phyloP scores from a whole-genome alignment of 2,888 invertebrate species.

The Suillia variegata region DNA sequence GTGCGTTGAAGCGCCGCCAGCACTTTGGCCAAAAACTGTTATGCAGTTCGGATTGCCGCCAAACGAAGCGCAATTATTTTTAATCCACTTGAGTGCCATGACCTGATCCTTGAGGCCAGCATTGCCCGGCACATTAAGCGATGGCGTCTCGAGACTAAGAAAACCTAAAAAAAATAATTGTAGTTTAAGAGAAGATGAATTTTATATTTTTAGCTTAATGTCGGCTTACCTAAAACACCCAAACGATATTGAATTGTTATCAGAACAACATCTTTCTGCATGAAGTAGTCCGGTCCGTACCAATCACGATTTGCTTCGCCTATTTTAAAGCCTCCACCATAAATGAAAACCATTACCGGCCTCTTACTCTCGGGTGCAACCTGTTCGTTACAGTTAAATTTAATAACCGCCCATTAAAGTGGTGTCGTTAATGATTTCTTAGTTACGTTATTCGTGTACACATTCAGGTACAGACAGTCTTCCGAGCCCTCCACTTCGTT shows the following conservation, averaged over 20 bases:
- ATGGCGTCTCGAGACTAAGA: constrained; percentile 60
- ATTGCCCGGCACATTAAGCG: constrained; percentile 63
- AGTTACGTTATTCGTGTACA: constrained; percentile 55
- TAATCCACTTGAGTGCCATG: constrained; percentile 64
- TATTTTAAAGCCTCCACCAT: constrained; percentile 62
- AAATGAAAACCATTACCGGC: constrained; percentile 63
- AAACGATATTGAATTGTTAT: constrained; percentile 63
- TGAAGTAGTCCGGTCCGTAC: constrained; percentile 62
- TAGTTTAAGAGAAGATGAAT: neutral
- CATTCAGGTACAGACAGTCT: constrained; percentile 65
- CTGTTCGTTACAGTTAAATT: constrained; percentile 27
- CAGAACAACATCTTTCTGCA: constrained; percentile 62
- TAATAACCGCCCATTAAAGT: too few species aligned
- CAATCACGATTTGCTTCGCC: constrained; percentile 59
- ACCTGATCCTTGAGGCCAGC: constrained; percentile 65
- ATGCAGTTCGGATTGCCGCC: constrained; percentile 64
- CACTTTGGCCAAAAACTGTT: constrained; percentile 65
- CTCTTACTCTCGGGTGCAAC: constrained; percentile 45
- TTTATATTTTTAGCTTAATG: too few species aligned
- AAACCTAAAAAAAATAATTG: constrained; percentile 57
- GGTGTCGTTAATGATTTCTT: too few species aligned
- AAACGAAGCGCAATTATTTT: constrained; percentile 62
- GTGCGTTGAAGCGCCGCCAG: constrained; percentile 62
- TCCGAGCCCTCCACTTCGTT: constrained; percentile 62
- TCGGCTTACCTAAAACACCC: constrained; percentile 60